Percentiles rank a stretch among this genome's conserved stretches.
These are phyloP conservation scores for Cherax destructor DNA, from an alignment of 1,140 invertebrate species.

Conservation along the genomic window DNA sequence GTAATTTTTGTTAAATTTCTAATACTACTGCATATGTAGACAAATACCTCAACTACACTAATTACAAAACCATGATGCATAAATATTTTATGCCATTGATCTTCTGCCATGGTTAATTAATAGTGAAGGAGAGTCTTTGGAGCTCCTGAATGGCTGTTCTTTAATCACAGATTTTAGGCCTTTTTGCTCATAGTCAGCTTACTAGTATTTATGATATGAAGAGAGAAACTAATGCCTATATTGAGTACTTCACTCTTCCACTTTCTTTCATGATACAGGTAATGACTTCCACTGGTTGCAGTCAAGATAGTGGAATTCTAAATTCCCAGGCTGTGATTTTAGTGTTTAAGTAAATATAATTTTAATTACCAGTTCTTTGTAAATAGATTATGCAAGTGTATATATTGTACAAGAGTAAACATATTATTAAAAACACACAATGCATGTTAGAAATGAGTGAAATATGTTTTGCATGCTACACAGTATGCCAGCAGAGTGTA, in stretches of 20 bases:
- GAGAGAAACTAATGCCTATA: not conserved
- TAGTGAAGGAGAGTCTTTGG: not conserved
- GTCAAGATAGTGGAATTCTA: conserved; percentile 67
- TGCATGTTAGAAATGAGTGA: conserved; percentile 12
- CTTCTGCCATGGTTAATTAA: not conserved
- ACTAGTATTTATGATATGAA: not conserved
- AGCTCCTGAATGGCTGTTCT: not conserved
- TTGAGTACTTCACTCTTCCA: conserved; percentile 34
- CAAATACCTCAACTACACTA: not conserved
- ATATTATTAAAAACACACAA: conserved; percentile 11
- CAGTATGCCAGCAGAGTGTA: conserved; percentile 13
- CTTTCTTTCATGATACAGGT: conserved; percentile 34
- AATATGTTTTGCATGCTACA: conserved; percentile 4
- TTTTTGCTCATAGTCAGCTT: not conserved
- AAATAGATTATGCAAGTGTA: conserved; percentile 61
- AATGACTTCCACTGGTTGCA: conserved; percentile 58
- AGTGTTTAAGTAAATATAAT: conserved; percentile 62
- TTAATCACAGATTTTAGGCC: not conserved
- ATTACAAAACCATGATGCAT: too few relatives aligned
- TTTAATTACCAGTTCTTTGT: conserved; percentile 54
- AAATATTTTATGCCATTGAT: not conserved
- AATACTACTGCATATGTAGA: not conserved
- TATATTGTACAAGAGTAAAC: conserved; percentile 43
- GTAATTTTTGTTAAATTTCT: too few relatives aligned
- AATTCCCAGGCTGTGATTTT: conserved; percentile 69